A percentile compares a stretch with the other conserved stretches of the same genome.
Evolutionary conservation across 2,113 vertebrate species (phyloP).

Genomic region (Nestor notabilis): DNA sequence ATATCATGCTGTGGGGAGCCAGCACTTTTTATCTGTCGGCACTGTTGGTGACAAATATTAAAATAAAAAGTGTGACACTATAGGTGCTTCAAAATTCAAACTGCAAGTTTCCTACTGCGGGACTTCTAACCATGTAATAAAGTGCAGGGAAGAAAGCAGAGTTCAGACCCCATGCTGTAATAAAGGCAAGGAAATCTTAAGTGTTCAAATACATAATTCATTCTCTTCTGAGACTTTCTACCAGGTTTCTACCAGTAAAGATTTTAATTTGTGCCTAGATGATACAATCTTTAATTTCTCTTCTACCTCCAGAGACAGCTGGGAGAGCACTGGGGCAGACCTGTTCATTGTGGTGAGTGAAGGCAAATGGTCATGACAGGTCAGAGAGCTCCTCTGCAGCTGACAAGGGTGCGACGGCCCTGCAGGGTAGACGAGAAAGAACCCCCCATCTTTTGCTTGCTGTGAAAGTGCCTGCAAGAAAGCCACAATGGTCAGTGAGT

Average conservation of each 20-base stretch:
- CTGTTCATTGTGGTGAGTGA: background rate
- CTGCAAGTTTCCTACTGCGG: conserved; percentile 66
- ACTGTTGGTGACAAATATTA: conserved; percentile 71
- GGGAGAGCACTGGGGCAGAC: background rate
- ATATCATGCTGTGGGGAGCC: conserved; percentile 57
- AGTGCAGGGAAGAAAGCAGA: conserved; percentile 70
- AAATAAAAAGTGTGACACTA: conserved; percentile 71
- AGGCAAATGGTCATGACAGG: background rate
- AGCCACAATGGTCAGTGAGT: background rate
- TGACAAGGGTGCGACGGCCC: background rate
- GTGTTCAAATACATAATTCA: conserved; percentile 75
- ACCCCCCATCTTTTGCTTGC: background rate
- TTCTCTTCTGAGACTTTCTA: conserved; percentile 63
- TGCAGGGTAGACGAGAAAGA: background rate
- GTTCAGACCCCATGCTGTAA: conserved; percentile 73
- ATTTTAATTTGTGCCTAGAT: conserved; percentile 65
- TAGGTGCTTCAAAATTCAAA: conserved; percentile 75
- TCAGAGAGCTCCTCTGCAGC: background rate
- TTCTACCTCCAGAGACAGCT: background rate
- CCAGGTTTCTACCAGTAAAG: conserved; percentile 44
- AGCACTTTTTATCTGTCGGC: conserved; percentile 66
- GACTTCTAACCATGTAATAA: conserved; percentile 77
- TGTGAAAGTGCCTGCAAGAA: background rate
- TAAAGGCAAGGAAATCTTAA: conserved; percentile 72
- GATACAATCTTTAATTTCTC: conserved; percentile 2